Base-by-base conservation (phyloP, 1,140 invertebrate species). In the Drosophila oshimai region DNA sequence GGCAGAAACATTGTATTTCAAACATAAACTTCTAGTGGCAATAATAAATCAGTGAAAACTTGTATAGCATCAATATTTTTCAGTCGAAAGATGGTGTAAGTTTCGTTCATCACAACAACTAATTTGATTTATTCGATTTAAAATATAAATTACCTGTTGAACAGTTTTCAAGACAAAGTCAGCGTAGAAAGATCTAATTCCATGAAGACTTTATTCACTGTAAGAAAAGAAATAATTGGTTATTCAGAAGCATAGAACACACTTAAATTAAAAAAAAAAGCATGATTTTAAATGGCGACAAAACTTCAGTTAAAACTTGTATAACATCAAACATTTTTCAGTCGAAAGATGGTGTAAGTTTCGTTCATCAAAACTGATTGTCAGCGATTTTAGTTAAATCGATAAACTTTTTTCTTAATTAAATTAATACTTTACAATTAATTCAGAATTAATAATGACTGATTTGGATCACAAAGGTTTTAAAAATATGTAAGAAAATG, bases 401-500 rank as follows among this genome's bases (percentile, higher is more conserved):
- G n/a, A n/a, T n/a, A n/a, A n/a, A n/a, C n/a, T n/a, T n/a, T n/a
- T n/a, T n/a, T n/a, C n/a, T n/a, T n/a, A n/a, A n/a, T n/a, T n/a
- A n/a, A n/a, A n/a, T n/a, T n/a, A n/a, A n/a, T n/a, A n/a, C n/a
- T n/a, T n/a, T n/a, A n/a, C n/a, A n/a, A n/a, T n/a, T n/a, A n/a
- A 22, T 64, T 88, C 78, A 88, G 78, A 41, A 3, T 39, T 61
- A 44, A 71, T 78, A 78, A 79, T 68, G 72, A 74, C 39, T 75
- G 54, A 17, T 18, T 46, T 61, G 76, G 81, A 90, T 90, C 88
- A 90, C 78, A 78, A 42, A 44, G 79, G 65, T 88, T 90, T 88
- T 90, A 90, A 71, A 68, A 88, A 90, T 88, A 72, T 90, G 88
- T 90, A 88, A 90, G 88, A 89, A 73, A 84, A 64, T 37, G 65